Evolutionary conservation across 92 coral and sea anemone genomes (phyloP).

Genomic region (Zoanthus sansibaricus): DNA sequence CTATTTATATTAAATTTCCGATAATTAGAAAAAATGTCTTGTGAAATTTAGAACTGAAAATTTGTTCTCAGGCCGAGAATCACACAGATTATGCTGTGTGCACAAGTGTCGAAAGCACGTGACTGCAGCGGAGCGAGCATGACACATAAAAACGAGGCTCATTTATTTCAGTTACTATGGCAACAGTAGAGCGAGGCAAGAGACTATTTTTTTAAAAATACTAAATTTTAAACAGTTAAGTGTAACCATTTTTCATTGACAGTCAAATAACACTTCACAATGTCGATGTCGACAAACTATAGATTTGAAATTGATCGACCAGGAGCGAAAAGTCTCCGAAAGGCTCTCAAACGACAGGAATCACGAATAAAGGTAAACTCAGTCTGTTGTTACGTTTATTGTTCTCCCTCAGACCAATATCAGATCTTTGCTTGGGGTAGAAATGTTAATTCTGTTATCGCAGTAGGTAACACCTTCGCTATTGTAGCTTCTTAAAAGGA

Average conservation of each 20-base stretch:
- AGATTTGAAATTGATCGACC: slow-evolving; percentile 95
- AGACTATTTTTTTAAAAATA: neutral
- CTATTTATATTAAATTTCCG: too few relatives aligned
- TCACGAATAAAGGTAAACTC: slow-evolving; percentile 85
- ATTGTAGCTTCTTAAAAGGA: slow-evolving; percentile 1
- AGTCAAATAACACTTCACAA: slow-evolving; percentile 20
- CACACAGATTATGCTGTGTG: too few relatives aligned
- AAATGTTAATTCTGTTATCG: slow-evolving; percentile 33
- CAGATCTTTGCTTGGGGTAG: neutral
- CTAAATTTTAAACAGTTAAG: neutral
- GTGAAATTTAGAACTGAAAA: too few relatives aligned
- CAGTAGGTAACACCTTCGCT: slow-evolving; percentile 9
- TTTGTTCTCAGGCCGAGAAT: too few relatives aligned
- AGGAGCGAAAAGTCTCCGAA: slow-evolving; percentile 85
- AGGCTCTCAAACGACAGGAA: slow-evolving; percentile 90
- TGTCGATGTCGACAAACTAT: slow-evolving; percentile 97
- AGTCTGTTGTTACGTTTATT: neutral
- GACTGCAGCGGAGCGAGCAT: neutral
- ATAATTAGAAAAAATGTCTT: too few relatives aligned
- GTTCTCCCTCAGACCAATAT: slow-evolving; percentile 1
- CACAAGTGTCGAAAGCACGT: too few relatives aligned
- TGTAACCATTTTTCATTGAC: neutral
- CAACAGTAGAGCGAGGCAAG: neutral
- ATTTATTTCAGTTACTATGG: neutral
- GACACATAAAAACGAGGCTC: slow-evolving; percentile 4